Conservation (phyloP, 2,888 invertebrate species). For the Trissonchulus sp. region DNA sequence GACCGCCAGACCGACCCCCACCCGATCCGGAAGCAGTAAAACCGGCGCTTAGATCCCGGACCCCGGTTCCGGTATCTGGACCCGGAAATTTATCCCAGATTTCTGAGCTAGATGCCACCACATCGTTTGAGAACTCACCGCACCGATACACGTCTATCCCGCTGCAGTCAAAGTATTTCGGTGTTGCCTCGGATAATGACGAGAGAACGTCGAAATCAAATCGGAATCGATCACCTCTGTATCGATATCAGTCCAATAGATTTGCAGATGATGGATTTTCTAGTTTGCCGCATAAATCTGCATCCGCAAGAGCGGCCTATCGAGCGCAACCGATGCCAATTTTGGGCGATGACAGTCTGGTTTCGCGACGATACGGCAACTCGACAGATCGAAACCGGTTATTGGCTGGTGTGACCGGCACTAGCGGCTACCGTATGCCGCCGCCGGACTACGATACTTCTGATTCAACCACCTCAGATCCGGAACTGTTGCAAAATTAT, state of each 20-base stretch:
- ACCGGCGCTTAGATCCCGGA: neutral
- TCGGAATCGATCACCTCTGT: neutral
- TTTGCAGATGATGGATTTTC: neutral
- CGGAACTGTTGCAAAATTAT: neutral
- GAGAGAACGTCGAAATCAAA: neutral
- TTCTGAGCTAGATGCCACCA: no score
- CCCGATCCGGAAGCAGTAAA: neutral
- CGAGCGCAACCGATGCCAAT: neutral
- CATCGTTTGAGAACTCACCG: no score
- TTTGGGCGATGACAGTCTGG: no score
- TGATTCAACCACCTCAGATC: neutral
- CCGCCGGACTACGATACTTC: neutral
- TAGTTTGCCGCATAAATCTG: neutral
- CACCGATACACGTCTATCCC: neutral
- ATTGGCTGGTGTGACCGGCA: neutral
- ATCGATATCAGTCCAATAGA: neutral
- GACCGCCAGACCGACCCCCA: neutral
- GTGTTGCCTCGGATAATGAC: neutral
- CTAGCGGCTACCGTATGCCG: neutral
- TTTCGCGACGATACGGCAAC: neutral
- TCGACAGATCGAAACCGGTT: no score
- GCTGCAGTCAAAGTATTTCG: neutral
- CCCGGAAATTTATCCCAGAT: no score
- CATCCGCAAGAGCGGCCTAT: neutral
- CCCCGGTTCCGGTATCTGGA: no score